Evolutionary conservation across 2,113 vertebrate species (phyloP).

Genomic region (Melanerpes aurifrons): DNA sequence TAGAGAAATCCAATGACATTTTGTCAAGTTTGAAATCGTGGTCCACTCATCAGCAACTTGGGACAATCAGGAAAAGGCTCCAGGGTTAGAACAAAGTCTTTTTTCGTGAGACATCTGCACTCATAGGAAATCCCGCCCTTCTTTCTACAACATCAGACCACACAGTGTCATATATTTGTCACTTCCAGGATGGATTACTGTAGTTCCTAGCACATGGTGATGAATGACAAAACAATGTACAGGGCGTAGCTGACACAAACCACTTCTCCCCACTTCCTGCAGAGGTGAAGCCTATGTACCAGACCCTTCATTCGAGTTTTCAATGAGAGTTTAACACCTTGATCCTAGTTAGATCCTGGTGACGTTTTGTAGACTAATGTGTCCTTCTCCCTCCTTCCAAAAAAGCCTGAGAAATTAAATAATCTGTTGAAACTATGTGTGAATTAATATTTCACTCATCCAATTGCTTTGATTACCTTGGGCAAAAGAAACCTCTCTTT

Average conservation of each 20-base stretch:
- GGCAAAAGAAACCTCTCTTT: not conserved
- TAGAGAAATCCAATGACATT: not conserved
- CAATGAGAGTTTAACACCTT: not conserved
- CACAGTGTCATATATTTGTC: constrained; percentile 9
- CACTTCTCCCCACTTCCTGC: constrained; percentile 24
- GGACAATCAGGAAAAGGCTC: not conserved
- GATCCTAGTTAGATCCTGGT: not conserved
- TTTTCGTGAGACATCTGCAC: constrained; percentile 5
- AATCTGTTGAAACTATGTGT: not conserved
- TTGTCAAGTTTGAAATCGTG: not conserved
- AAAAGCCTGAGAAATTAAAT: not conserved
- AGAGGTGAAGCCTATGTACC: fast-evolving
- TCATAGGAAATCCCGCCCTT: constrained; percentile 50
- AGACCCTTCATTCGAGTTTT: not conserved
- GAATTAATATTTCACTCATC: not conserved
- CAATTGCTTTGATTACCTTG: not conserved
- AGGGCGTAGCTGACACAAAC: not conserved
- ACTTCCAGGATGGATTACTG: constrained; percentile 59
- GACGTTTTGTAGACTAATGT: not conserved
- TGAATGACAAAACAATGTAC: not conserved
- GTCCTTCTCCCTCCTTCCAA: not conserved
- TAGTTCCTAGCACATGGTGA: constrained; percentile 22
- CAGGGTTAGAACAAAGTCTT: not conserved
- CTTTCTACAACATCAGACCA: constrained; percentile 30
- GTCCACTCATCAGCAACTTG: not conserved